Conservation (phyloP, 2,888 invertebrate species). For the Opisthograptis luteolata region DNA sequence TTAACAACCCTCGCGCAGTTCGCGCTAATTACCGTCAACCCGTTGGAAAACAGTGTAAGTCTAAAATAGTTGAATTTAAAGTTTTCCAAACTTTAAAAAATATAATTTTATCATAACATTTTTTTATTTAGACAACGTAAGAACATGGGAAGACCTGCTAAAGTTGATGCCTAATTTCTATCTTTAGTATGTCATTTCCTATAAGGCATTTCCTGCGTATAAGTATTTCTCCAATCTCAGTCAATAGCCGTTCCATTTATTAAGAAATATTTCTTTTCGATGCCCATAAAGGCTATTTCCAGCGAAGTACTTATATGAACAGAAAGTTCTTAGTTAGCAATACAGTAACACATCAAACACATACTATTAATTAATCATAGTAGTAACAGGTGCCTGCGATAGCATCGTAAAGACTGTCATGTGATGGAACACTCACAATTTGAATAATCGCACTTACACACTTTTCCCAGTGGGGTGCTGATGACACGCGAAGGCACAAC, state of each 20-base stretch:
- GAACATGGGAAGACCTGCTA: too few species aligned
- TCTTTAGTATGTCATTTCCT: too few species aligned
- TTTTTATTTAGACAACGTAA: too few species aligned
- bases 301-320: not conserved
- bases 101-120: too few species aligned
- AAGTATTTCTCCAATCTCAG: too few species aligned
- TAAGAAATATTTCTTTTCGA: too few species aligned
- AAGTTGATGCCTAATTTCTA: too few species aligned
- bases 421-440: slow-evolving; percentile 36
- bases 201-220: too few species aligned
- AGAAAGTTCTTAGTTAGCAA: not conserved
- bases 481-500: slow-evolving; percentile 49
- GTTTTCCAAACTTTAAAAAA: not conserved
- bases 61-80: slow-evolving; percentile 16
- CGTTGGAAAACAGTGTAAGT: slow-evolving; percentile 45
- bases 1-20: slow-evolving; percentile 69
- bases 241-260: too few species aligned
- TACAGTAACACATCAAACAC: slow-evolving; percentile 10
- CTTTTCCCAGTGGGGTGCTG: slow-evolving; percentile 49
- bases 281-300: too few species aligned
- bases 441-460: slow-evolving; percentile 45
- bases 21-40: slow-evolving; percentile 65
- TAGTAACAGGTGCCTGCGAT: slow-evolving; percentile 37
- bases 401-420: slow-evolving; percentile 33
- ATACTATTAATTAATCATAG: slow-evolving; percentile 37